Conservation (phyloP, 2,797 vertebrate species). For the Vireo griseus region DNA sequence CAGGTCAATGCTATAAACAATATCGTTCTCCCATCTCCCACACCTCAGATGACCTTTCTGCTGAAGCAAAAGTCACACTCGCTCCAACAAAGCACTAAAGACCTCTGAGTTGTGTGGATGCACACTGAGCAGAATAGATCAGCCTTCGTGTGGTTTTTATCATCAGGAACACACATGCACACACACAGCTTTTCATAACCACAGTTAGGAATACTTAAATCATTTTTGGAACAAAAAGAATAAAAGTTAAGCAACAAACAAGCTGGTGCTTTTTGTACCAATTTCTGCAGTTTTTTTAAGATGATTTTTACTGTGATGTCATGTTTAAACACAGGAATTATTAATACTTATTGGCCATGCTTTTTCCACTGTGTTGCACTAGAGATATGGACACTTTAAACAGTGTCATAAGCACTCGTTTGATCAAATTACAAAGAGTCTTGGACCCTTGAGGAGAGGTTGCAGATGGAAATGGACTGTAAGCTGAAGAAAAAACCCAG, state of each 20-base stretch:
- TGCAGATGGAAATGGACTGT: not conserved
- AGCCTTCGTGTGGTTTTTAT: not conserved
- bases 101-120: rapidly evolving
- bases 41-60: not conserved
- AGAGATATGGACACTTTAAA: rapidly evolving
- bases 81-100: not conserved
- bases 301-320: not conserved
- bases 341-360: rapidly evolving
- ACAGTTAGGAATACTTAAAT: not conserved
- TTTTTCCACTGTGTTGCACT: not conserved
- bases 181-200: not conserved
- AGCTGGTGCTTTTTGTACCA: not conserved
- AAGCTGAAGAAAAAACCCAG: not conserved
- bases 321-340: not conserved
- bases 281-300: not conserved
- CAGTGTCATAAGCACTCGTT: rapidly evolving
- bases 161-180: not conserved
- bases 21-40: not conserved
- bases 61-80: not conserved
- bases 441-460: not conserved
- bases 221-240: not conserved
- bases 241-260: not conserved
- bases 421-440: not conserved
- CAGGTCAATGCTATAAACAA: not conserved
- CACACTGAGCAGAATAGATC: not conserved